These are phyloP conservation scores for Fulica atra DNA, from an alignment of 2,113 vertebrate genomes.

Conservation along the genomic window DNA sequence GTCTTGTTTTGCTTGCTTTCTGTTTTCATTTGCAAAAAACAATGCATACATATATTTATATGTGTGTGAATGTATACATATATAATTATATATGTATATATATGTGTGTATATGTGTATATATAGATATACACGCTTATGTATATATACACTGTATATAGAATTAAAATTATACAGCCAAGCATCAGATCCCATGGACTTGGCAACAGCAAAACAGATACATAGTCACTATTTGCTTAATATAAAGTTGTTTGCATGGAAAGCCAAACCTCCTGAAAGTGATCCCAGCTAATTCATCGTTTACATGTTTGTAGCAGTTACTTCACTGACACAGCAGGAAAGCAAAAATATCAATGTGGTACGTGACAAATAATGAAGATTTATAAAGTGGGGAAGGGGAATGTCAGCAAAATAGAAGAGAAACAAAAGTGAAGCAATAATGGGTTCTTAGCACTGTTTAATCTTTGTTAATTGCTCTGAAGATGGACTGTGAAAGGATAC, in stretches of 20 bases:
- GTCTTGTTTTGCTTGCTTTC: slow-evolving; percentile 91
- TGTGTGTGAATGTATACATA: slow-evolving; percentile 72
- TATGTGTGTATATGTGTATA: slow-evolving; percentile 70
- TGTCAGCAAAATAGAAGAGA: background rate
- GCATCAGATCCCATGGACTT: slow-evolving; percentile 94
- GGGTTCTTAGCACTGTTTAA: slow-evolving; percentile 3
- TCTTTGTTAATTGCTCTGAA: slow-evolving; percentile 7
- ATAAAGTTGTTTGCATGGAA: background rate
- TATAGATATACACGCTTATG: slow-evolving; percentile 73
- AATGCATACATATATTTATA: slow-evolving; percentile 76
- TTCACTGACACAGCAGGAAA: background rate
- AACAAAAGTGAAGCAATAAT: slow-evolving; percentile 9
- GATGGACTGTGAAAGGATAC: slow-evolving; percentile 58
- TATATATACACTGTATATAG: slow-evolving; percentile 72
- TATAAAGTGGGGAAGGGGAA: background rate
- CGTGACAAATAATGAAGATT: background rate
- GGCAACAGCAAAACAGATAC: background rate
- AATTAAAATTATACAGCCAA: slow-evolving; percentile 72
- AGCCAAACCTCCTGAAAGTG: background rate
- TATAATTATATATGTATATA: slow-evolving; percentile 73
- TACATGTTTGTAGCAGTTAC: background rate
- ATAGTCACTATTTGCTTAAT: background rate
- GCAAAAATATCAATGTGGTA: background rate
- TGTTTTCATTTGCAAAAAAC: slow-evolving; percentile 88
- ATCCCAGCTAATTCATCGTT: background rate